phyloP scores from a whole-genome alignment of 1,140 invertebrate genomes.

The Macrosteles quadrilineatus region DNA sequence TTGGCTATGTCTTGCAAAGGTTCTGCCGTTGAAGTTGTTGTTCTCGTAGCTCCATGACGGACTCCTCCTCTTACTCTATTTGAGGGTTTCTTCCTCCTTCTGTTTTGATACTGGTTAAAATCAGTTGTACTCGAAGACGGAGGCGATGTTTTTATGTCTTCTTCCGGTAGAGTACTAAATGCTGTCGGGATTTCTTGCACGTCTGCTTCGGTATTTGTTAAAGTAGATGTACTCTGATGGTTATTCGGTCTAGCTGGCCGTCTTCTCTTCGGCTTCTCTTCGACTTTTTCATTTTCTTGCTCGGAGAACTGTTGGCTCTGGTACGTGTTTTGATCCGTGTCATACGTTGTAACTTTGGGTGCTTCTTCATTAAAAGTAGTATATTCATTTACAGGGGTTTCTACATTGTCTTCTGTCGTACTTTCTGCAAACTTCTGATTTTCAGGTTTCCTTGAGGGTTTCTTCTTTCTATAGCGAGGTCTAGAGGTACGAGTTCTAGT shows the following conservation, averaged over 20 bases:
- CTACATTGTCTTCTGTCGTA: not conserved
- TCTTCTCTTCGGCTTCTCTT: conserved; percentile 20
- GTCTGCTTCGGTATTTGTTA: conserved; percentile 30
- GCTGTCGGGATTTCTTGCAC: conserved; percentile 21
- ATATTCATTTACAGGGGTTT: conserved; percentile 11
- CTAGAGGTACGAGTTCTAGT: conserved; percentile 18
- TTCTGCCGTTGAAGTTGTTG: conserved; percentile 5
- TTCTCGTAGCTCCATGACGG: not conserved
- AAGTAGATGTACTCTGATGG: conserved; percentile 23
- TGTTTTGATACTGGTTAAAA: not conserved
- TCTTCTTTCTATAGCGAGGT: conserved; percentile 10
- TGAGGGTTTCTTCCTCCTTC: conserved; percentile 12
- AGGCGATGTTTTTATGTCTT: conserved; percentile 19
- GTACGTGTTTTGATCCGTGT: not conserved
- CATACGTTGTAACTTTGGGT: not conserved
- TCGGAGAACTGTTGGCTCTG: not conserved
- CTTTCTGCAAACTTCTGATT: not conserved
- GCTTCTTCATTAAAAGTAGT: not conserved
- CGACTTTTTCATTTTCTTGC: conserved; percentile 6
- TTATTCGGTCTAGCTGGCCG: conserved; percentile 23
- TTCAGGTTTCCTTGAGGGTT: conserved; percentile 8
- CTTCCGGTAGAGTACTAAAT: conserved; percentile 17
- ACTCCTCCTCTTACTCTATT: conserved; percentile 3
- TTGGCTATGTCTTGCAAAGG: not conserved
- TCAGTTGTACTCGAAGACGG: conserved; percentile 18